Evolutionary conservation across 2,888 invertebrate genomes (phyloP), one percentile per base, ranked within the genome.

Genomic region (Seira ritae): DNA sequence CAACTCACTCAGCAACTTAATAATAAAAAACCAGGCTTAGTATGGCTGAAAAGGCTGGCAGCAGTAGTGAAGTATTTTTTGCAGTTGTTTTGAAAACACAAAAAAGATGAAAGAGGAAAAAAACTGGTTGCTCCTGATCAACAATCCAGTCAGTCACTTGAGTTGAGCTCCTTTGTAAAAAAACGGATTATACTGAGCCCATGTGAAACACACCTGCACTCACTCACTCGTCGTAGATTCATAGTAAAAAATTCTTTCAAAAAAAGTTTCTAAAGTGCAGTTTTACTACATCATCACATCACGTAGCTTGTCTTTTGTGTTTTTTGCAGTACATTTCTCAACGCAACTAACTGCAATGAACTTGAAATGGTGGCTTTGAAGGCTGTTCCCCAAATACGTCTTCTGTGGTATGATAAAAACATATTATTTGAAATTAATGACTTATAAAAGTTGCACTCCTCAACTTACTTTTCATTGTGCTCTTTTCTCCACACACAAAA

Each of bases 331-430:
- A 55, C 22, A 19, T 17, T 62, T 0, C n/a, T 19, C 22, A 62
- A 10, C 22, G 1, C 15, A 62, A 6, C 15, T 8, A 6, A n/a
- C 17, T 42, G 62, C 62, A n/a, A 74, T 60, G 76, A 76, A 76
- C 76, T 76, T 76, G 76, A 76, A 76, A 68, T 50, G 31, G 37
- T 37, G 68, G 22, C 55, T 75, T 50, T 67, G 75, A 75, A 75
- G 75, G 75, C 75, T 75, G 75, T 66, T 19, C 68, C 67, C 23
- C 15, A 66, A 15, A 66, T 20, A 10, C 4, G 10, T 66, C 15
- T 66, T 20, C 2, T 66, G 1, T 22, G 66, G 1, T 22, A 23
- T 66, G 66, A 10, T 22, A 66, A 66, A 22, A 3, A 10, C 15
- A 23, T 22, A 12, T 2, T 19, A 20, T 10, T 20, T 66, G 23